A percentile compares a stretch with the other conserved stretches of the same genome.
These are phyloP conservation scores for Orientallactaga sibirica DNA, from an alignment of 2,797 vertebrate species.

Conservation along the genomic window DNA sequence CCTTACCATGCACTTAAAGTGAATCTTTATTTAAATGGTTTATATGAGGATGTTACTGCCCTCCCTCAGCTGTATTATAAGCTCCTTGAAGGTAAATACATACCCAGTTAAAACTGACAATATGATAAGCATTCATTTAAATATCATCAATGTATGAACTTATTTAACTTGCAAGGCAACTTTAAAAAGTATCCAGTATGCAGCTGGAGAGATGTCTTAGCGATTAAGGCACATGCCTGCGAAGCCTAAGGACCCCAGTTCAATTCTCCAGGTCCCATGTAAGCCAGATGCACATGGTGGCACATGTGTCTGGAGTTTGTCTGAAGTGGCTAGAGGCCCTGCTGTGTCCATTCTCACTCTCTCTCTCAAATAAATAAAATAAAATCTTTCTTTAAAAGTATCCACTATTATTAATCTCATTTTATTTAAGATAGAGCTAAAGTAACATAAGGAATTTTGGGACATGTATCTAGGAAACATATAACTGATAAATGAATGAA, in stretches of 20 bases:
- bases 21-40: background rate
- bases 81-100: background rate
- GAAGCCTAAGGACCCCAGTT: too few relatives aligned
- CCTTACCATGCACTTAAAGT: background rate
- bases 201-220: too few relatives aligned
- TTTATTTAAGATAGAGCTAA: conserved; percentile 14
- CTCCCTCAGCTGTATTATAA: background rate
- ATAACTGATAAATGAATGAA: background rate
- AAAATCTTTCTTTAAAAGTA: background rate
- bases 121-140: background rate
- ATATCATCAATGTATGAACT: background rate
- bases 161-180: conserved; percentile 1
- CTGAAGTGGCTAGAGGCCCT: too few relatives aligned
- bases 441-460: background rate
- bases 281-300: too few relatives aligned
- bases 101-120: background rate
- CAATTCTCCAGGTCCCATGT: too few relatives aligned
- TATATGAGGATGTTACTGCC: background rate
- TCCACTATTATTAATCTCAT: background rate
- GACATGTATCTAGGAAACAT: background rate
- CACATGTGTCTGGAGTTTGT: too few relatives aligned
- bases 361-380: too few relatives aligned
- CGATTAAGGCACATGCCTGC: too few relatives aligned
- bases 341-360: too few relatives aligned
- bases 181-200: background rate